A percentile compares a stretch with the other conserved stretches of the same genome.
These are phyloP conservation scores for Notamacropus eugenii DNA, from an alignment of 2,797 vertebrate species.

Conservation along the genomic window DNA sequence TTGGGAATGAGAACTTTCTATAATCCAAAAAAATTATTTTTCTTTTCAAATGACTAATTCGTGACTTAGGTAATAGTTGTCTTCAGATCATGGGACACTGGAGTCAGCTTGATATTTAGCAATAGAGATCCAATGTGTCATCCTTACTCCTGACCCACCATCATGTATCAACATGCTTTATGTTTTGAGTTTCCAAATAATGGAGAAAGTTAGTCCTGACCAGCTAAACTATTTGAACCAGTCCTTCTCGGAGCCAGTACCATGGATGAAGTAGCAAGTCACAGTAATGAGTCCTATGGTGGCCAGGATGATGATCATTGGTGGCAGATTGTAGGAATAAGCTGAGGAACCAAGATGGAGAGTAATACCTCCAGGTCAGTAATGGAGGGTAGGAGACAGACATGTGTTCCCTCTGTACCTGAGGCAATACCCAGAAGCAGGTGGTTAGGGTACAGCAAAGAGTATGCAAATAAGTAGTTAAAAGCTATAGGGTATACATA, in stretches of 20 bases:
- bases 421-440: constrained; percentile 11
- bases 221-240: not conserved
- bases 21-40: constrained; percentile 31
- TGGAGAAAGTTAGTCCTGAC: not conserved
- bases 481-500: not conserved
- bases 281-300: not conserved
- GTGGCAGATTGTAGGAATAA: not conserved
- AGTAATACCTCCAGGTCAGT: not conserved
- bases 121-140: constrained; percentile 57
- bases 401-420: not conserved
- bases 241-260: not conserved
- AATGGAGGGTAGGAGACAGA: not conserved
- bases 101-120: constrained; percentile 28
- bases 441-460: constrained; percentile 38
- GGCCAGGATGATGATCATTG: not conserved
- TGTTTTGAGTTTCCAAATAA: constrained; percentile 48
- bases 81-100: constrained; percentile 24
- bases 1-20: constrained; percentile 50
- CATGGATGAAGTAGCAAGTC: not conserved
- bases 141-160: constrained; percentile 38
- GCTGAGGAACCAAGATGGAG: not conserved
- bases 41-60: constrained; percentile 70
- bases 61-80: constrained; percentile 66
- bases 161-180: constrained; percentile 53
- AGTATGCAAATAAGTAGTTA: constrained; percentile 22